Conservation (phyloP, 2,888 invertebrate species). For the Amphiduros pacificus region DNA sequence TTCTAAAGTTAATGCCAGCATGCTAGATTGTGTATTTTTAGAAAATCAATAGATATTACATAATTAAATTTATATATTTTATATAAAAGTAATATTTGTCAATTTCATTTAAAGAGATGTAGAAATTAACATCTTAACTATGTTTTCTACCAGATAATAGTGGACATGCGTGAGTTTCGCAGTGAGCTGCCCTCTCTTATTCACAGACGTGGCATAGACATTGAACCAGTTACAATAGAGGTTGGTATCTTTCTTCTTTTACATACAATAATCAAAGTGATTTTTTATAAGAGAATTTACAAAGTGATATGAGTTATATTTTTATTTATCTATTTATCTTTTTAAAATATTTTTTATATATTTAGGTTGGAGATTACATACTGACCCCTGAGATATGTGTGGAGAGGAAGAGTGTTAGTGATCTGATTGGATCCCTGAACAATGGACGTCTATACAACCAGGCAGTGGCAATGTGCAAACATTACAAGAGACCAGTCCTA, state of each 20-base stretch:
- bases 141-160: conserved; percentile 68
- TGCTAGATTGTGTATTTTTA: too few species aligned
- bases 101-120: too few species aligned
- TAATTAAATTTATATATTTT: too few species aligned
- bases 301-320: background rate
- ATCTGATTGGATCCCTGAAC: conserved; percentile 92
- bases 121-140: too few species aligned
- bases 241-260: too few species aligned
- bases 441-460: conserved; percentile 95
- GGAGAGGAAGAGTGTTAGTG: conserved; percentile 93
- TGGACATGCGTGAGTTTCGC: conserved; percentile 97
- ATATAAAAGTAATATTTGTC: too few species aligned
- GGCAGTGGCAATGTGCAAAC: conserved; percentile 86
- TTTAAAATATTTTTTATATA: conserved; percentile 14
- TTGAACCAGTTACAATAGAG: conserved; percentile 84
- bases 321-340: background rate
- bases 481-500: conserved; percentile 68
- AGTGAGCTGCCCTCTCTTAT: conserved; percentile 93
- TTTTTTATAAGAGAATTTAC: too few species aligned
- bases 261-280: too few species aligned
- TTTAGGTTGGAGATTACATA: conserved; percentile 94
- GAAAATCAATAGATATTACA: too few species aligned
- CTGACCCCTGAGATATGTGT: conserved; percentile 94
- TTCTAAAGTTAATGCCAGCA: too few species aligned
- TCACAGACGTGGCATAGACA: conserved; percentile 88